Conservation (phyloP, 2,797 vertebrate genomes). For the Telmatherina bonti region DNA sequence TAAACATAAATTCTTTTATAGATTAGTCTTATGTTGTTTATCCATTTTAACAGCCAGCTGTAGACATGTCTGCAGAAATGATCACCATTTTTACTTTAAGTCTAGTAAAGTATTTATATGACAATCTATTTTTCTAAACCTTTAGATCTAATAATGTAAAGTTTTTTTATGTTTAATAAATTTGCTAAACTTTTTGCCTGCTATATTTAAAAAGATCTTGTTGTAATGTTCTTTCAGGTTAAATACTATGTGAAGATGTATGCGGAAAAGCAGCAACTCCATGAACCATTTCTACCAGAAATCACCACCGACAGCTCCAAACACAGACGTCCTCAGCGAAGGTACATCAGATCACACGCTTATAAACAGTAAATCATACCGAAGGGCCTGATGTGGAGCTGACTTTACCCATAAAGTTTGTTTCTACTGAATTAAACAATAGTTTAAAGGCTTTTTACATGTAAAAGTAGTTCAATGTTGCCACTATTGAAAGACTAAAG, state of each 20-base stretch:
- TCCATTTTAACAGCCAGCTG: no score
- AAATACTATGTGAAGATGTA: constrained; percentile 35
- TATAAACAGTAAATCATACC: not conserved
- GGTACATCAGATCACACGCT: constrained; percentile 8
- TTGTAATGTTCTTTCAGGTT: not conserved
- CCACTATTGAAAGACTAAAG: no score
- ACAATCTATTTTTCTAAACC: no score
- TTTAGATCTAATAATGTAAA: not conserved
- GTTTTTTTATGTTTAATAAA: not conserved
- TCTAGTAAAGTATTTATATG: no score
- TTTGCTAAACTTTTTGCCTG: not conserved
- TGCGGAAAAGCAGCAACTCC: rapidly evolving
- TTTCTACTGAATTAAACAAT: not conserved
- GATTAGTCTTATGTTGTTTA: no score
- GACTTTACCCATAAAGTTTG: not conserved
- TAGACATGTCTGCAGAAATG: no score
- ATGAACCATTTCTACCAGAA: constrained; percentile 18
- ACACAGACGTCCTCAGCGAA: not conserved
- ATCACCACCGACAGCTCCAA: not conserved
- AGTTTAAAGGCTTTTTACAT: not conserved
- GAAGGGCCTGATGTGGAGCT: not conserved
- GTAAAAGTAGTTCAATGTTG: not conserved
- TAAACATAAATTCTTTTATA: no score
- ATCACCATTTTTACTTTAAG: no score
- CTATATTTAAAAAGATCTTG: no score